These are phyloP conservation scores for Pherbina coryleti DNA, from an alignment of 2,888 invertebrate species.

Conservation along the genomic window DNA sequence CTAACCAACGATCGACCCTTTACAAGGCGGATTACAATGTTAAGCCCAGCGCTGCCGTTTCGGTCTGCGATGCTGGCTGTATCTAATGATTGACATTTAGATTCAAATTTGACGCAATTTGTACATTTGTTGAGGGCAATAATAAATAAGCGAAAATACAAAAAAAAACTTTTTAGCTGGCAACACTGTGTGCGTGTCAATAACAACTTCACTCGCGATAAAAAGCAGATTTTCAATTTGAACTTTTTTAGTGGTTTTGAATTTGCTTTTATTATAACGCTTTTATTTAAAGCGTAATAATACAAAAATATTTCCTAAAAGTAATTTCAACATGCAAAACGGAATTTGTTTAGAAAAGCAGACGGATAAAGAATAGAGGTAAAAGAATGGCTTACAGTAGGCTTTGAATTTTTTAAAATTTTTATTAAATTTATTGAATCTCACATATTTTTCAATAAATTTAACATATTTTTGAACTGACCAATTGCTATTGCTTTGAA, in stretches of 20 bases:
- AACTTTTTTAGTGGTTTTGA: background rate
- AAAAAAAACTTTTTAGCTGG: background rate
- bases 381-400: too few relatives aligned
- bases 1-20: background rate
- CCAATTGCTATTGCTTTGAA: too few relatives aligned
- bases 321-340: too few relatives aligned
- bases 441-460: too few relatives aligned
- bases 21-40: constrained; percentile 26
- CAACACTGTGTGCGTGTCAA: background rate
- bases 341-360: too few relatives aligned
- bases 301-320: too few relatives aligned
- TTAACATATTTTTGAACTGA: too few relatives aligned
- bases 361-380: too few relatives aligned
- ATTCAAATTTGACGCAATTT: constrained; percentile 40
- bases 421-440: too few relatives aligned
- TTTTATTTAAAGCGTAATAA: too few relatives aligned
- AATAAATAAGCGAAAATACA: background rate
- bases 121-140: constrained; percentile 3
- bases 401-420: too few relatives aligned
- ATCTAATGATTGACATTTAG: constrained; percentile 42
- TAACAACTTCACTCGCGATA: constrained; percentile 12
- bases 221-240: constrained; percentile 16
- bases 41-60: constrained; percentile 19
- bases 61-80: constrained; percentile 9
- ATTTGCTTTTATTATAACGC: too few relatives aligned